Evolutionary conservation across 2,797 vertebrate genomes (phyloP).

Genomic region (Leucoraja ocellata): DNA sequence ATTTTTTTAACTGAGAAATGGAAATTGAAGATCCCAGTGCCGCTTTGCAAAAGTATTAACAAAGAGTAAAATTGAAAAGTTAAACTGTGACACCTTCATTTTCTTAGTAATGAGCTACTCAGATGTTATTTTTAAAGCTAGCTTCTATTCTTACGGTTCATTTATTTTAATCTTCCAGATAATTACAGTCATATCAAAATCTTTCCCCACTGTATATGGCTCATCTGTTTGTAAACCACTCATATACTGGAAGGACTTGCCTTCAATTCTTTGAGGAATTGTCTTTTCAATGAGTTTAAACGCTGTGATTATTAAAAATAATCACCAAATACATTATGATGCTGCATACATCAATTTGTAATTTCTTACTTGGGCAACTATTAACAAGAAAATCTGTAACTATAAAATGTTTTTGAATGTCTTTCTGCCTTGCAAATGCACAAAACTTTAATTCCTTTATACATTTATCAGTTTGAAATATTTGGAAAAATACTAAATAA

Average conservation of each 20-base stretch:
- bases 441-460: not conserved
- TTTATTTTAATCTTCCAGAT: conserved; percentile 60
- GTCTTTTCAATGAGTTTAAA: conserved; percentile 3
- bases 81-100: conserved; percentile 45
- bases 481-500: not conserved
- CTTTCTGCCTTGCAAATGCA: not conserved
- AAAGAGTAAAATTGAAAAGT: conserved; percentile 41
- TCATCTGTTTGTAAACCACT: conserved; percentile 43
- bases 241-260: not conserved
- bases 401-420: not conserved
- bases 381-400: not conserved
- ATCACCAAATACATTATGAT: conserved; percentile 17
- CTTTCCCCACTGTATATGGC: conserved; percentile 48
- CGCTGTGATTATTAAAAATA: conserved; percentile 2
- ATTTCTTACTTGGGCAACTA: conserved; percentile 6
- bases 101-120: conserved; percentile 47
- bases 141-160: conserved; percentile 55
- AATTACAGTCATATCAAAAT: conserved; percentile 58
- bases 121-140: conserved; percentile 46
- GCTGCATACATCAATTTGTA: not conserved
- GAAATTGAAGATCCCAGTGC: not conserved
- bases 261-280: conserved; percentile 9
- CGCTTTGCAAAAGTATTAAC: conserved; percentile 41
- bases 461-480: not conserved
- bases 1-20: not conserved